These are phyloP conservation scores for Neodiprion fabricii DNA, from an alignment of 1,140 invertebrate species.

Conservation along the genomic window DNA sequence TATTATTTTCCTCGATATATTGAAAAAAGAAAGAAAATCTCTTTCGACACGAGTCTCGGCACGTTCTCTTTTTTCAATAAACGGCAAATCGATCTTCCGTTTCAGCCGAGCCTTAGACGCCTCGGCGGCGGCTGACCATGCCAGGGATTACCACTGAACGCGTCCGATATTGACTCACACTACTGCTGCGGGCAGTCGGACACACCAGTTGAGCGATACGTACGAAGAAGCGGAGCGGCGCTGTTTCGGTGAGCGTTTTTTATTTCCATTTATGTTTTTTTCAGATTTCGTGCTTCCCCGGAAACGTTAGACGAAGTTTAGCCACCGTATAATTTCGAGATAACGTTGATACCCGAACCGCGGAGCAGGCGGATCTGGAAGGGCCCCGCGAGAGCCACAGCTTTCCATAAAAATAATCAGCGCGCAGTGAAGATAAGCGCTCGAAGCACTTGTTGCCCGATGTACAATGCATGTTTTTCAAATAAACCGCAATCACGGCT, in stretches of 20 bases:
- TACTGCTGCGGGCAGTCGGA: background rate
- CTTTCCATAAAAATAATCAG: background rate
- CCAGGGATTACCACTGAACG: background rate
- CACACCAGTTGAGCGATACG: background rate
- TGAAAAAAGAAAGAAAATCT: too few species aligned
- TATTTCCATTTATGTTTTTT: background rate
- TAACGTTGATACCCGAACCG: background rate
- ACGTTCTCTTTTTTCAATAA: background rate
- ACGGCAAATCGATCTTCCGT: slow-evolving; percentile 4
- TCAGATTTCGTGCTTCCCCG: background rate
- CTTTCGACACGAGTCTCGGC: too few species aligned
- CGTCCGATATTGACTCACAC: background rate
- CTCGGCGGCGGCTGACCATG: background rate
- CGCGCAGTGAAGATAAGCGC: slow-evolving; percentile 4
- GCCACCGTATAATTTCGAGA: slow-evolving; percentile 1
- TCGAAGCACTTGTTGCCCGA: background rate
- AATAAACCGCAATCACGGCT: too few species aligned
- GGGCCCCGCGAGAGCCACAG: background rate
- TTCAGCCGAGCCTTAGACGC: background rate
- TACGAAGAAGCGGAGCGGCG: background rate
- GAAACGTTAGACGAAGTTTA: background rate
- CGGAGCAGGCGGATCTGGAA: background rate
- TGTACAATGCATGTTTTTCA: background rate
- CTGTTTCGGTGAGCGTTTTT: background rate
- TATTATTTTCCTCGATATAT: too few species aligned